Evolutionary conservation across 2,888 invertebrate genomes (phyloP).

Genomic region (Drosophila mettleri): DNA sequence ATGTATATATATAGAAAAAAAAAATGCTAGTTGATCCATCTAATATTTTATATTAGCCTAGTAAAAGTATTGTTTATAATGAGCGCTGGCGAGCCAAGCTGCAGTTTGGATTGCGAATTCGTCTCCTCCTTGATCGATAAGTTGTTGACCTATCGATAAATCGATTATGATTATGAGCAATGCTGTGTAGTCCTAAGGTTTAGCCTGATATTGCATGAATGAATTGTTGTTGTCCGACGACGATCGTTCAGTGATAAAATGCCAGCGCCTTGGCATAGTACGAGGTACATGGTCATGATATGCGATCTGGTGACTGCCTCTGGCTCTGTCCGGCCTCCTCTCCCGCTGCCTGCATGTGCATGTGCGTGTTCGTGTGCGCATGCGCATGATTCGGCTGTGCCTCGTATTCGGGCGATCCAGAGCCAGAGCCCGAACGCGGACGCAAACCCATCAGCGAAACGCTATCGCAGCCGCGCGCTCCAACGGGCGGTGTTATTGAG

Average conservation of each 20-base stretch:
- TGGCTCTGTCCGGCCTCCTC: constrained; percentile 62
- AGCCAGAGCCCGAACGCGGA: constrained; percentile 48
- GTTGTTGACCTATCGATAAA: constrained; percentile 17
- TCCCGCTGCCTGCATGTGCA: constrained; percentile 25
- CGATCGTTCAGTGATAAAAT: constrained; percentile 72
- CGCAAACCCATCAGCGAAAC: constrained; percentile 44
- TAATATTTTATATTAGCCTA: constrained; percentile 76
- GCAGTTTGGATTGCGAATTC: constrained; percentile 27
- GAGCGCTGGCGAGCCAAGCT: constrained; percentile 46
- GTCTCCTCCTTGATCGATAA: constrained; percentile 1
- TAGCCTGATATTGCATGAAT: constrained; percentile 52
- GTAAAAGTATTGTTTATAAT: constrained; percentile 59
- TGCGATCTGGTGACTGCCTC: constrained; percentile 81
- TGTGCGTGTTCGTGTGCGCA: constrained; percentile 18
- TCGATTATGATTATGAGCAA: constrained; percentile 57
- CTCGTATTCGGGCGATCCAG: constrained; percentile 65
- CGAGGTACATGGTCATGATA: constrained; percentile 84
- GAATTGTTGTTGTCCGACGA: constrained; percentile 28
- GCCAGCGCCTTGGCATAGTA: constrained; percentile 82
- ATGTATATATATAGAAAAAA: constrained; percentile 37
- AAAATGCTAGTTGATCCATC: constrained; percentile 78
- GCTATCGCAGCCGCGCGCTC: constrained; percentile 47
- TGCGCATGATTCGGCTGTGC: constrained; percentile 6
- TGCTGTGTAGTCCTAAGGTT: constrained; percentile 52
- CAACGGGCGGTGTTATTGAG: constrained; percentile 85